phyloP scores from a whole-genome alignment of 1,140 invertebrate species.

The Solenopsis fugax region DNA sequence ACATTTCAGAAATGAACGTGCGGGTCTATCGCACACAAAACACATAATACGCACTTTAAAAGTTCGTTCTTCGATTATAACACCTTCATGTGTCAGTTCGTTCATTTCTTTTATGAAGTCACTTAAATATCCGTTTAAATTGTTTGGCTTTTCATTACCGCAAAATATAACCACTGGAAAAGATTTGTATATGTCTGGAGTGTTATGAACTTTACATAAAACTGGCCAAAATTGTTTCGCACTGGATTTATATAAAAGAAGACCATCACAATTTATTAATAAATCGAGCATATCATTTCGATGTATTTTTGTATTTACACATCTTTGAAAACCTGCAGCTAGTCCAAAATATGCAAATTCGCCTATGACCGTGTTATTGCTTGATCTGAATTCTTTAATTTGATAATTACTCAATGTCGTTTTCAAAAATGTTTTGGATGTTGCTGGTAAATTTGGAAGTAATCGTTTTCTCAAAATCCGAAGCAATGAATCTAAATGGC shows the following conservation, averaged over 20 bases:
- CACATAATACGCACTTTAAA: constrained; percentile 14
- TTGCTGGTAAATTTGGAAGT: not conserved
- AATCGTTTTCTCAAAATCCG: not conserved
- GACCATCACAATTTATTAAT: not conserved
- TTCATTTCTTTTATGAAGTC: constrained; percentile 6
- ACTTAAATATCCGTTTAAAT: not conserved
- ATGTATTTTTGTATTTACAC: not conserved
- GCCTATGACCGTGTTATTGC: not conserved
- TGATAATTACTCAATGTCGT: not conserved
- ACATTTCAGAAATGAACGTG: constrained; percentile 19
- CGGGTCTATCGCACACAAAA: constrained; percentile 29
- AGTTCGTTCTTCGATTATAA: not conserved
- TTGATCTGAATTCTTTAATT: not conserved
- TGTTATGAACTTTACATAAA: not conserved
- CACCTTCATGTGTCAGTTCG: not conserved
- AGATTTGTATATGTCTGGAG: not conserved
- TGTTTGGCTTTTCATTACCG: not conserved
- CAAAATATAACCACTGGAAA: not conserved
- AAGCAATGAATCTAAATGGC: constrained; percentile 11
- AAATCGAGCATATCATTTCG: not conserved
- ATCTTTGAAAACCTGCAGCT: not conserved
- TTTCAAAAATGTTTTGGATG: constrained; percentile 7
- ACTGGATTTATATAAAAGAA: constrained; percentile 7
- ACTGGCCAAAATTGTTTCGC: not conserved
- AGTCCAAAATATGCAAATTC: constrained; percentile 16